Evolutionary conservation across 1,140 invertebrate species (phyloP), one percentile per base, ranked within the genome.

Genomic region (Vanessa atalanta): DNA sequence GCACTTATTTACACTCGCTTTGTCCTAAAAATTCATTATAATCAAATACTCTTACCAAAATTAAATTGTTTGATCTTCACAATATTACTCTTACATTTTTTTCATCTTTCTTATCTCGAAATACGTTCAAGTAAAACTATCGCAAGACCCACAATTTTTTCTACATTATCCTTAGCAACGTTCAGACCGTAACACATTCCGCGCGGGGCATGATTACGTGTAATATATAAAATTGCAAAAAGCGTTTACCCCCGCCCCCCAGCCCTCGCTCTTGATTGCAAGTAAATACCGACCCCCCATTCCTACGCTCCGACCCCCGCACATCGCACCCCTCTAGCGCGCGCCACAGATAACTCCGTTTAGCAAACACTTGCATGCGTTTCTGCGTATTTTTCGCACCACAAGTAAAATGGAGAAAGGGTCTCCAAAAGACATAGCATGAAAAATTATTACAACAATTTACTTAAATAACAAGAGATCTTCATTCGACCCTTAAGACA

Each of bases 221-320:
- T 76, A 72, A 76, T 73, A 76, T 79, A 77, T 77, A 72, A 76
- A 77, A 81, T 79, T 79, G 70, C 75, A 73, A 81, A 78, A 75
- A 73, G 72, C 75, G 78, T 75, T 77, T 73, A 70, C 70, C 77
- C 75, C 60, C 50, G 72, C 69, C 66, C 77, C 72, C 73, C 65
- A 51, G 53, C 72, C 64, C 70, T 63, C 65, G 57, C 69, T 68
- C 70, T 57, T 77, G 70, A 77, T 79, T 76, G 74, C 72, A 75
- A 76, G 75, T 73, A 79, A 76, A 75, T 74, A 73, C 72, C 72
- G 53, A 64, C 67, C 75, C 60, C 55, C 48, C 16, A 64, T 43
- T 37, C 71, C 47, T 26, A 11, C 48, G 26, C 31, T 7, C 26
- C 55, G n/a, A 68, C 43, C 60, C 72, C 55, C 64, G 48, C 68